Evolutionary conservation across 2,888 invertebrate species (phyloP), one percentile per base, ranked within the genome.

Genomic region (Melieria omissa): DNA sequence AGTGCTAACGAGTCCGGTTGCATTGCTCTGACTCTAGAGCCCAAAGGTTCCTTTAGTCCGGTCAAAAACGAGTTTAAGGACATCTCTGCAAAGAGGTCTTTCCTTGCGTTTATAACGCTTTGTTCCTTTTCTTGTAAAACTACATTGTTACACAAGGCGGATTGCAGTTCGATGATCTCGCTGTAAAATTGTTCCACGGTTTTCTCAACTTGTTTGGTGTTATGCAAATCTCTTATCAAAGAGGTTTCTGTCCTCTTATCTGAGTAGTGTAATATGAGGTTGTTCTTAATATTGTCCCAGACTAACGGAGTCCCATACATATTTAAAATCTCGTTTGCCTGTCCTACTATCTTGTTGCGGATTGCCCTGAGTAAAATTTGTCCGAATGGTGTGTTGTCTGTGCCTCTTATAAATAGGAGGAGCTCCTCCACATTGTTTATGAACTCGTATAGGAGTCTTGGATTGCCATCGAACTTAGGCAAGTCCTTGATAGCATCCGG

Each of bases 81-180:
- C 75, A 78, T 77, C 71, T 58, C 58, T 5, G 58, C 58, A 16
- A 29, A 58, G 12, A 58, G 58, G n/a, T 58, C 58, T 14, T 7
- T 58, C 29, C 7, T 58, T 6, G 58, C 58, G n/a, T 14, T 58
- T 29, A 58, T 58, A 58, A n/a, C 58, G 12, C 58, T 29, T 1
- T 8, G 12, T 29, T 78, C 72, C 1, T 5, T 52, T 55, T 79
- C 78, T 7, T 78, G 76, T 41, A 77, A 75, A 41, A 74, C 57
- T 0, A 78, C 58, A 58, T 77, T 75, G 54, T 78, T 79, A 0
- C 52, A 68, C 16, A 79, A 41, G 0, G 78, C 67, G 4, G 78
- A 60, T 41, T 76, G 74, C 8, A 78, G 74, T 71, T 79, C 79
- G 4, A 77, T 76, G 10, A 78, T 73, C 70, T 77, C 66, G 12